Evolutionary conservation across 2,113 vertebrate species (phyloP).

Genomic region (Meleagris gallopavo): DNA sequence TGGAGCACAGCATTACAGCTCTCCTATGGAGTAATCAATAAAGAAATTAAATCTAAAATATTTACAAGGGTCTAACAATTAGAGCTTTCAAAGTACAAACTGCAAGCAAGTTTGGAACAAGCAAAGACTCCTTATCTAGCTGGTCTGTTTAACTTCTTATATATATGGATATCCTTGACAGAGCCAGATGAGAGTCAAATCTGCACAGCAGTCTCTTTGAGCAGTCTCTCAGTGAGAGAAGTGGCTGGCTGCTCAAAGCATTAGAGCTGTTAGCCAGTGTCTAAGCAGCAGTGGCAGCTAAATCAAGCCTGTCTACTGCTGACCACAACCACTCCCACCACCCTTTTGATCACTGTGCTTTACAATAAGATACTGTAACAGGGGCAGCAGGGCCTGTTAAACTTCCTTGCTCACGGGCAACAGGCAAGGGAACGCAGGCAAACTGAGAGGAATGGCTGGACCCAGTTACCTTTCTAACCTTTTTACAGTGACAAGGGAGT

Average conservation of each 20-base stretch:
- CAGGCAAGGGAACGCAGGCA: accelerated
- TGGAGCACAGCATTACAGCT: background rate
- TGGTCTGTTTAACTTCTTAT: background rate
- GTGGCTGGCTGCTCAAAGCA: accelerated
- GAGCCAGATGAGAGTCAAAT: accelerated
- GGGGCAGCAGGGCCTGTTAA: background rate
- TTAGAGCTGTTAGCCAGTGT: background rate
- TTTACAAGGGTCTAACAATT: background rate
- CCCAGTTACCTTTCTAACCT: background rate
- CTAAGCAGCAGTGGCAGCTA: background rate
- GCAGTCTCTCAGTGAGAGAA: background rate
- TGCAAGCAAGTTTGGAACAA: background rate
- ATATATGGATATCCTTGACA: background rate
- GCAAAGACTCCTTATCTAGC: background rate
- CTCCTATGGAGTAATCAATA: background rate
- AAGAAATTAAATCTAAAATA: constrained; percentile 18
- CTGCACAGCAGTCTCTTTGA: background rate
- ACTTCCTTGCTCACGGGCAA: background rate
- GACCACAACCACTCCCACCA: background rate
- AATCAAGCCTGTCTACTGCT: background rate
- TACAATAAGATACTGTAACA: background rate
- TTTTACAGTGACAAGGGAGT: background rate
- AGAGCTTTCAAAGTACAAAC: background rate
- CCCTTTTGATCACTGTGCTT: background rate
- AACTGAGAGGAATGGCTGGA: background rate